Percentiles rank a stretch among this genome's conserved stretches.
phyloP scores from a whole-genome alignment of 2,113 vertebrate species.

The Eidolon helvum region DNA sequence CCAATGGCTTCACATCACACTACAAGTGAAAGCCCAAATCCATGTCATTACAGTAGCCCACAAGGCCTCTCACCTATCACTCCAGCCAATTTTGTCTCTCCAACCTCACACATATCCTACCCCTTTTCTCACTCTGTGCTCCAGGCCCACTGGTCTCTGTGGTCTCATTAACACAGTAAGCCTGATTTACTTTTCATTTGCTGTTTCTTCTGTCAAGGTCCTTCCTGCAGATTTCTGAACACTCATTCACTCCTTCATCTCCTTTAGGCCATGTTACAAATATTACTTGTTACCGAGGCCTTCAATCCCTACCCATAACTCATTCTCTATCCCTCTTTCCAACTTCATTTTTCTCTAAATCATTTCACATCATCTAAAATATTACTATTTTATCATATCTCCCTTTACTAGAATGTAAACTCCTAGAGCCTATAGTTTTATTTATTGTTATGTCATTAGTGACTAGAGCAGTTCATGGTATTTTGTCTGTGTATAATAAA shows the following conservation, averaged over 20 bases:
- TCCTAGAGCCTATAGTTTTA: not conserved
- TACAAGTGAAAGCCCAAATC: not conserved
- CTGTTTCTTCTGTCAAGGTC: not conserved
- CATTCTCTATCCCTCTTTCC: not conserved
- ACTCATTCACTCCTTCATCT: not conserved
- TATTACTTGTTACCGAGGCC: not conserved
- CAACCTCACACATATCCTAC: not conserved
- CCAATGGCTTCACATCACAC: not conserved
- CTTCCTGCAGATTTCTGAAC: not conserved
- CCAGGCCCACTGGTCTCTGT: not conserved
- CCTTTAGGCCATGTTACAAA: conserved; percentile 8
- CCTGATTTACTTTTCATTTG: not conserved
- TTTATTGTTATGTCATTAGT: not conserved
- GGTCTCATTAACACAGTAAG: not conserved
- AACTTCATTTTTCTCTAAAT: not conserved
- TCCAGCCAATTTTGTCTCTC: not conserved
- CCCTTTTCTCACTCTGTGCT: not conserved
- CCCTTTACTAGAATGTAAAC: not conserved
- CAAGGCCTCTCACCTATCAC: not conserved
- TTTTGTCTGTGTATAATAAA: not conserved
- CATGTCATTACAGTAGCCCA: not conserved
- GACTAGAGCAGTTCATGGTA: not conserved
- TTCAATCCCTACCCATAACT: not conserved
- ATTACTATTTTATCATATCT: not conserved
- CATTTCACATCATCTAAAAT: conserved; percentile 12